A percentile compares a stretch with the other conserved stretches of the same genome.
phyloP scores from a whole-genome alignment of 2,888 invertebrate species.

The Drosophila flavopinicola region DNA sequence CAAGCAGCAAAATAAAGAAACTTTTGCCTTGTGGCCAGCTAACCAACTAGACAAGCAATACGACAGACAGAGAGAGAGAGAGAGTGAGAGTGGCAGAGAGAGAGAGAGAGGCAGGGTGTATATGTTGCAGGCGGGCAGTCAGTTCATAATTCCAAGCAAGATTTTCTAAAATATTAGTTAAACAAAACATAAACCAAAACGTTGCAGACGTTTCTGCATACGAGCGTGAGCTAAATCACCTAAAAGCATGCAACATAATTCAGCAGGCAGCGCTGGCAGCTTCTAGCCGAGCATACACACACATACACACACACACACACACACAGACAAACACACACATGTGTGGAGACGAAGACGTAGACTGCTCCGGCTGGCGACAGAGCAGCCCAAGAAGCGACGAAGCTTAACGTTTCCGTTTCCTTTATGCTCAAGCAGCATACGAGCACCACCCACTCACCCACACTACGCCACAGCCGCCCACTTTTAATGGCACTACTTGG shows the following conservation, averaged over 20 bases:
- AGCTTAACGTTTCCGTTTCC: constrained; percentile 81
- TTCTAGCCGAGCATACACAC: constrained; percentile 54
- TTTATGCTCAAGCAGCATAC: constrained; percentile 71
- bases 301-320: constrained; percentile 12
- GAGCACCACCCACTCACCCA: constrained; percentile 18
- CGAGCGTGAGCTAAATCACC: constrained; percentile 76
- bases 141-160: constrained; percentile 75
- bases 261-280: constrained; percentile 62
- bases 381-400: constrained; percentile 79
- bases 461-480: constrained; percentile 34
- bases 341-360: constrained; percentile 20
- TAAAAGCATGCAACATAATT: constrained; percentile 80
- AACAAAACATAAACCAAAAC: constrained; percentile 78
- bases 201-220: constrained; percentile 78
- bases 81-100: not conserved
- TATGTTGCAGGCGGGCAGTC: constrained; percentile 3
- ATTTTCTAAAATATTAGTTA: constrained; percentile 78
- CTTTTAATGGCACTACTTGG: constrained; percentile 65
- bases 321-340: constrained; percentile 2
- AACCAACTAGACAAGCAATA: constrained; percentile 17
- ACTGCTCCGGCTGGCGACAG: constrained; percentile 41
- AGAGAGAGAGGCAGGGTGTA: not conserved
- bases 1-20: constrained; percentile 73
- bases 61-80: not conserved
- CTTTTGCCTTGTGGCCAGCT: constrained; percentile 64